Evolutionary conservation across 1,140 invertebrate genomes (phyloP), one percentile per base, ranked within the genome.

Genomic region (Aplysia californica): DNA sequence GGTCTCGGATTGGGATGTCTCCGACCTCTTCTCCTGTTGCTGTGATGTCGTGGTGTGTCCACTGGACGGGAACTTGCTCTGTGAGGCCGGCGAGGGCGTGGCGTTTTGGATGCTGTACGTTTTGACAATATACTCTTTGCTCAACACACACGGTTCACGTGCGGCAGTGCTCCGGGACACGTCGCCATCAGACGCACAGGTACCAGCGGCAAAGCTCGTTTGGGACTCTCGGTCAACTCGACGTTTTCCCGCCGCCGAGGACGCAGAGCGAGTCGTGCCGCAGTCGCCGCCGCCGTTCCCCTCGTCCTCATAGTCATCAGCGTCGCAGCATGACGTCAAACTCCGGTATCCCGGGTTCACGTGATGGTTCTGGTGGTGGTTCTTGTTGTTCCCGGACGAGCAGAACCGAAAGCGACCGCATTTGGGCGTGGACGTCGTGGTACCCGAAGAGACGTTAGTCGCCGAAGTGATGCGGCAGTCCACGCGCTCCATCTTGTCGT

Each of bases 81-180:
- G 33, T 5, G 71, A 35, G 2, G 59, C 23, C 21, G 72, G 72
- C 15, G 72, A 75, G 26, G 72, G 72, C 23, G 72, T 75, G 72
- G 72, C 72, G 31, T 75, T 64, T 50, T 75, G 58, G n/a, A 75
- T 75, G n/a, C 72, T 75, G 72, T 75, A 75, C 15, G 72, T 75
- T 50, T 55, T 65, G 10, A 75, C 72, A 26, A 75, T 75, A 41
- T 75, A 75, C 10, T 61, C 72, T 35, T 66, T 75, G 29, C 59
- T 75, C 1, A 75, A 29, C 6, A 41, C 35, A 20, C 29, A 6
- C 6, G 35, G 55, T 20, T 38, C 55, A 21, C n/a, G 10, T 10
- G 10, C 10, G 44, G 44, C 44, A 10, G n/a, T 10, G n/a, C 10
- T 21, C n/a, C 31, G 39, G 3, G 5, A 3, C 10, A 65, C 61